phyloP scores from a whole-genome alignment of 2,797 vertebrate species.

The Crocodylus rhombifer region DNA sequence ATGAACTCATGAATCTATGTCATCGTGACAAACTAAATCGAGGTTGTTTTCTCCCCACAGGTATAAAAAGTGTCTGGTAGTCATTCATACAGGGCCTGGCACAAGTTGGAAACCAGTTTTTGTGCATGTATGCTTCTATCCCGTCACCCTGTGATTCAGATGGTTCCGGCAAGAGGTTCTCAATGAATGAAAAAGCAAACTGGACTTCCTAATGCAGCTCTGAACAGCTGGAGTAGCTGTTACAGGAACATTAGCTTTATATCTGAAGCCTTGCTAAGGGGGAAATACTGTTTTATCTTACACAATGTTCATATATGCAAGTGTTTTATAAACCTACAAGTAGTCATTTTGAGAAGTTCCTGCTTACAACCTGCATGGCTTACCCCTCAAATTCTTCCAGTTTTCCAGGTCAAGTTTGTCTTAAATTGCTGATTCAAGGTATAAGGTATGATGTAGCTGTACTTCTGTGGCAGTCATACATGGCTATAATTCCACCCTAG shows the following conservation, averaged over 20 bases:
- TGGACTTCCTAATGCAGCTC: not conserved
- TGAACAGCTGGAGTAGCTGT: not conserved
- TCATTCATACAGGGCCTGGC: not conserved
- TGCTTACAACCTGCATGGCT: not conserved
- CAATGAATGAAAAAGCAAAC: not conserved
- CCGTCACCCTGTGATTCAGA: conserved; percentile 17
- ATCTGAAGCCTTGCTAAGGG: not conserved
- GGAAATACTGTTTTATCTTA: not conserved
- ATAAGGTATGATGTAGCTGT: not conserved
- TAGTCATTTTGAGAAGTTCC: not conserved
- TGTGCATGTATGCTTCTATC: not conserved
- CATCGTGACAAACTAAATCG: conserved; percentile 34
- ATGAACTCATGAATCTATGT: not conserved
- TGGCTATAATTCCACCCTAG: no score
- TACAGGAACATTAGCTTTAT: not conserved
- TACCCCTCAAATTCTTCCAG: not conserved
- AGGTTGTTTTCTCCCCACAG: not conserved
- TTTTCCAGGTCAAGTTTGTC: not conserved
- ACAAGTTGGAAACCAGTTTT: not conserved
- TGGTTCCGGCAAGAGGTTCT: not conserved
- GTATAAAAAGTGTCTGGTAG: conserved; percentile 30
- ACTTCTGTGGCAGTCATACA: not conserved
- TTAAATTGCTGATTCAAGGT: not conserved
- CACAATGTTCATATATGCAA: not conserved
- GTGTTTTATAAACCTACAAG: not conserved